A percentile compares a stretch with the other conserved stretches of the same genome.
These are phyloP conservation scores for Eudiplozoon nipponicum DNA, from an alignment of 2,888 invertebrate species.

Conservation along the genomic window DNA sequence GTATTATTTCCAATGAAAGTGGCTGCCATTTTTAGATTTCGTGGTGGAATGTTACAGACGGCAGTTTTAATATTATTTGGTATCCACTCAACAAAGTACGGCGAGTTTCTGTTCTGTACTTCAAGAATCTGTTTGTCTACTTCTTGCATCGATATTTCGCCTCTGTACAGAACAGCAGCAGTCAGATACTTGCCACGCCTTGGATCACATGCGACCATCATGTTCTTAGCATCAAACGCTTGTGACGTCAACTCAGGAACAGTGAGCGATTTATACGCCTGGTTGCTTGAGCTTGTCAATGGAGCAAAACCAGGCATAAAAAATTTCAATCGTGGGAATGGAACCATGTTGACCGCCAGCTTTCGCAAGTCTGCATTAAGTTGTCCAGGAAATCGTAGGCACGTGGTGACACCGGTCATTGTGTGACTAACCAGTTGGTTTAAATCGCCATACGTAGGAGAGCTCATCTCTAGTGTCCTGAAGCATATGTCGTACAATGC, in stretches of 20 bases:
- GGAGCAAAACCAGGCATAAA: conserved; percentile 61
- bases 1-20: conserved; percentile 37
- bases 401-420: conserved; percentile 14
- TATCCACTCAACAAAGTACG: conserved; percentile 54
- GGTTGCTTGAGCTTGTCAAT: conserved; percentile 51
- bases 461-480: conserved; percentile 9
- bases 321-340: conserved; percentile 28
- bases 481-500: conserved; percentile 15
- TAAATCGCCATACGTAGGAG: conserved; percentile 15
- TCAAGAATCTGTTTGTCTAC: conserved; percentile 45
- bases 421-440: conserved; percentile 13
- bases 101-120: conserved; percentile 53
- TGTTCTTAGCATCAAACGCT: conserved; percentile 12
- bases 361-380: conserved; percentile 14
- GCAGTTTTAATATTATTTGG: conserved; percentile 53
- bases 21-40: conserved; percentile 53
- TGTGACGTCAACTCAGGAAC: conserved; percentile 14
- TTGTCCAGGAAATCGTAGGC: conserved; percentile 11
- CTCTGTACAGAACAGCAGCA: conserved; percentile 3
- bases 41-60: conserved; percentile 55
- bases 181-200: conserved; percentile 9
- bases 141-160: conserved; percentile 10
- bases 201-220: conserved; percentile 13
- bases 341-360: conserved; percentile 15
- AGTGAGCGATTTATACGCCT: conserved; percentile 35